Evolutionary conservation across 2,113 vertebrate genomes (phyloP).

Genomic region (Psittacula cyanocephala): DNA sequence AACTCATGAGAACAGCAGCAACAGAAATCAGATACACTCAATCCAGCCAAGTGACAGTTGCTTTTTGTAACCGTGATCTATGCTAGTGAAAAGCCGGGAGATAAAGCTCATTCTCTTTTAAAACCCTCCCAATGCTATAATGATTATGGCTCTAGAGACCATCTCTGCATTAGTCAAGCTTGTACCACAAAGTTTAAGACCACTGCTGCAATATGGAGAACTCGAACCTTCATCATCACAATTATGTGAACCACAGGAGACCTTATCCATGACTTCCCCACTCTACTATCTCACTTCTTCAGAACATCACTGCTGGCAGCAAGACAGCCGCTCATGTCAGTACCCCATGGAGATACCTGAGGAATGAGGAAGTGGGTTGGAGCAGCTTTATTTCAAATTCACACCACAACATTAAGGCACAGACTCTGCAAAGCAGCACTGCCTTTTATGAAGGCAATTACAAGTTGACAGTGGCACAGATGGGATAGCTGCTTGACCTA

Average conservation of each 20-base stretch:
- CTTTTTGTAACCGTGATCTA: background rate
- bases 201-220: background rate
- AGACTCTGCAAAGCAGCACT: background rate
- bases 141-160: background rate
- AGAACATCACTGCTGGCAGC: background rate
- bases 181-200: background rate
- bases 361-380: background rate
- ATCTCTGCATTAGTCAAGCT: background rate
- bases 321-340: background rate
- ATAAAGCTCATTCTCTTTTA: background rate
- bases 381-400: background rate
- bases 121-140: background rate
- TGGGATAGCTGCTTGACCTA: background rate
- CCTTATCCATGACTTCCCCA: background rate
- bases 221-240: background rate
- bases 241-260: background rate
- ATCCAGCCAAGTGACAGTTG: background rate
- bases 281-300: background rate
- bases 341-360: rapidly evolving
- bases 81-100: background rate
- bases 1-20: background rate
- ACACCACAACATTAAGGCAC: background rate
- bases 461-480: rapidly evolving
- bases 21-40: background rate
- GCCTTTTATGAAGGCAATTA: background rate